Conservation (phyloP, 2,888 invertebrate genomes). For the Lordiphosa fenestrarum region DNA sequence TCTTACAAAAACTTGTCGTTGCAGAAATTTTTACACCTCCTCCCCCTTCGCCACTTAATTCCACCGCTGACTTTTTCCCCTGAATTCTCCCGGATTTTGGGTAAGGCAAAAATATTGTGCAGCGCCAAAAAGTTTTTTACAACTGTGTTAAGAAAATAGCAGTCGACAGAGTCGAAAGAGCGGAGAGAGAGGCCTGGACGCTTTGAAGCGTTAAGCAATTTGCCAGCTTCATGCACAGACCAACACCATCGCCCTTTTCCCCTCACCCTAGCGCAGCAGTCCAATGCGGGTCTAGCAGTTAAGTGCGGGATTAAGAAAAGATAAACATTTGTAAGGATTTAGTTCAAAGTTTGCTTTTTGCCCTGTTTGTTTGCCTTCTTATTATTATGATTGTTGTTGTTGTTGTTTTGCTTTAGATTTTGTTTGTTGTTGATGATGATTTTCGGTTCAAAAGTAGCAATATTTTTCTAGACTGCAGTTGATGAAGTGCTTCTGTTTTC, state of each 20-base stretch:
- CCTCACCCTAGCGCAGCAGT: constrained; percentile 18
- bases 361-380: constrained; percentile 62
- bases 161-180: constrained; percentile 25
- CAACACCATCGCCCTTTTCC: background rate
- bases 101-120: constrained; percentile 51
- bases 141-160: constrained; percentile 74
- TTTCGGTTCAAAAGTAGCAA: constrained; percentile 18
- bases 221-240: constrained; percentile 55
- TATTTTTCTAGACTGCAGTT: constrained; percentile 34
- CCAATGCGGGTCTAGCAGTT: constrained; percentile 69
- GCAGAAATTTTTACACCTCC: constrained; percentile 41
- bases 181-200: constrained; percentile 23
- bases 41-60: constrained; percentile 7
- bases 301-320: constrained; percentile 79
- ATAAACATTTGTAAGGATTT: constrained; percentile 80
- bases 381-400: constrained; percentile 56
- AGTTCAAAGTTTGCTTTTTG: constrained; percentile 70
- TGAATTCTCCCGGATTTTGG: constrained; percentile 41
- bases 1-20: constrained; percentile 70
- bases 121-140: constrained; percentile 64
- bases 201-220: constrained; percentile 73
- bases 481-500: constrained; percentile 10
- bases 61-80: constrained; percentile 9
- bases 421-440: constrained; percentile 26
- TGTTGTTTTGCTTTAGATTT: constrained; percentile 17